Conservation (phyloP, 2,113 vertebrate genomes). For the Cyanoliseus patagonus region DNA sequence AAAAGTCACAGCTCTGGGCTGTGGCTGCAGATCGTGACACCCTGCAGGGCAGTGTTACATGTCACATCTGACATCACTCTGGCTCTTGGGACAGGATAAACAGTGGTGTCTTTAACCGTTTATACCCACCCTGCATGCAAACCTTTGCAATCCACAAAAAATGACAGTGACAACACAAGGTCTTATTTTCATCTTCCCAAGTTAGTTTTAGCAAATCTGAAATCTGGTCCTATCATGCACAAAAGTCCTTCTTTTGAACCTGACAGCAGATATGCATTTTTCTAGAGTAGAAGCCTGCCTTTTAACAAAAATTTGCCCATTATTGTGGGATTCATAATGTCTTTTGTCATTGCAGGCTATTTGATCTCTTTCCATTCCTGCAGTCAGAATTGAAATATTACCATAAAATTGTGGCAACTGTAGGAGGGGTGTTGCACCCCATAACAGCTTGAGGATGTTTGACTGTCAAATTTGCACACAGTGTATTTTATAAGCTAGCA, state of each 20-base stretch:
- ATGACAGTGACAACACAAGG: neutral
- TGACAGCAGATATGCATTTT: neutral
- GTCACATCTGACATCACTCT: neutral
- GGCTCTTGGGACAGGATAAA: neutral
- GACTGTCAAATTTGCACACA: neutral
- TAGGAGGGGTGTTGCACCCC: neutral
- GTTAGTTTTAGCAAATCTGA: neutral
- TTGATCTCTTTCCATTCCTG: neutral
- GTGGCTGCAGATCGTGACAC: neutral
- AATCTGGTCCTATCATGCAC: neutral
- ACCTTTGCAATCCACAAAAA: neutral
- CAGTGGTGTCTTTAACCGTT: accelerated
- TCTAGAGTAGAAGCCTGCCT: neutral
- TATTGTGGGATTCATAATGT: neutral
- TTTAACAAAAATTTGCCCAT: neutral
- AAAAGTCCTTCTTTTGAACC: neutral
- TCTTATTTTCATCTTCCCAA: neutral
- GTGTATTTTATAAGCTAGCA: neutral
- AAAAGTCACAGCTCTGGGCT: neutral
- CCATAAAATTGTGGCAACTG: neutral
- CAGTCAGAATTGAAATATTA: neutral
- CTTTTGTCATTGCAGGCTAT: neutral
- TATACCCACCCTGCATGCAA: neutral
- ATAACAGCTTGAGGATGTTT: neutral
- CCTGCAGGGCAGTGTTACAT: accelerated